Evolutionary conservation across 2,113 vertebrate genomes (phyloP), one percentile per base, ranked within the genome.

Genomic region (Cebidichthys violaceus): DNA sequence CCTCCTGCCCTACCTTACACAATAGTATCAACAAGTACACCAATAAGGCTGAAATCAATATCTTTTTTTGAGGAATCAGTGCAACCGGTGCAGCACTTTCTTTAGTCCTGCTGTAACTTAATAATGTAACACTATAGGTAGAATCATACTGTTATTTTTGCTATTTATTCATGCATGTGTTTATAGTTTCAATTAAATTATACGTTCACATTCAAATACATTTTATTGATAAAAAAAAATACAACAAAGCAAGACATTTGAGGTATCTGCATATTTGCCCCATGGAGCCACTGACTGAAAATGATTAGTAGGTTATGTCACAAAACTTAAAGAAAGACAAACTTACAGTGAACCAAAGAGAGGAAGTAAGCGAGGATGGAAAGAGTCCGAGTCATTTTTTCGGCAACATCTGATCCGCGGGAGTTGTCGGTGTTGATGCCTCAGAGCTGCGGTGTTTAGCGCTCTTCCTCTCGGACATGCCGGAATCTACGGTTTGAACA

Each of bases 331-430:
- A 70, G 22, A 37, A 65, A 83, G 9, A 61, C 24, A 67, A 9
- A 94, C 94, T 95, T 90, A 95, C 95, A 90, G 77, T 90, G 84
- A 54, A 93, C 45, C 62, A 94, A 68, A 74, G 79, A 81, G 79
- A 94, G 35, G 31, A 94, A 65, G 88, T 64, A 94, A 69, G 85
- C 87, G 86, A 94, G 76, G 66, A 92, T 67, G 77, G 83, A 60
- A 24, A 95, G 81, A 84, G 68, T 68, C 62, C 83, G 84, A 83
- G 70, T 93, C 95, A 95, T 95, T 67, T 85, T 90, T 68, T 66
- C 82, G 70, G 73, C 85, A 92, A 67, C 90, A 90, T 92, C 82
- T 81, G 79, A 33, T 92, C 85, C 50, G 45, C 70, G 22, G 77
- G 76, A 77, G 59, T 50, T 39, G 72, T 55, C 55, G 6, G 60